phyloP scores from a whole-genome alignment of 37 sponge, comb jelly and placozoan species.

The Halisarca cf. caerulea region DNA sequence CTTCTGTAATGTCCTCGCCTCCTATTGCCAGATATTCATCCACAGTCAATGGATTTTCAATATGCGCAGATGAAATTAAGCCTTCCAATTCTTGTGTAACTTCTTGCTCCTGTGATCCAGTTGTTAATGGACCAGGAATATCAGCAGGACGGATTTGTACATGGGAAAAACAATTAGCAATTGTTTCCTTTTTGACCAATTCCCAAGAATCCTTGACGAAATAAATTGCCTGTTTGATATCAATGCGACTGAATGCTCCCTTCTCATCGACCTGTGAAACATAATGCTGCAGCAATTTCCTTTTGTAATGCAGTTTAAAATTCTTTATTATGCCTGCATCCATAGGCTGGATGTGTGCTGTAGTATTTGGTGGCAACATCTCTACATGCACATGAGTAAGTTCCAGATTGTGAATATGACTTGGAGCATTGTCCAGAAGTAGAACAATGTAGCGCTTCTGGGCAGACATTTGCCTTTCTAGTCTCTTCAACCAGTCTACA shows the following conservation, averaged over 20 bases:
- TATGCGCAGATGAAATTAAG: too few relatives aligned
- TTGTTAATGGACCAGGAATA: neutral
- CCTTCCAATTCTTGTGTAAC: neutral
- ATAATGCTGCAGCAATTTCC: neutral
- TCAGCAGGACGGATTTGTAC: neutral
- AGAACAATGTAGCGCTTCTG: neutral
- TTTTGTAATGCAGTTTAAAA: neutral
- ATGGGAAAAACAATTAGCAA: conserved; percentile 27
- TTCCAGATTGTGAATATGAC: neutral
- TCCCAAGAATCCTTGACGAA: conserved; percentile 26
- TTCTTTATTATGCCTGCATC: neutral
- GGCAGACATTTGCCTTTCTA: neutral
- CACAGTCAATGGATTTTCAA: neutral
- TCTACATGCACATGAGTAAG: neutral
- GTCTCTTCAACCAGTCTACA: neutral
- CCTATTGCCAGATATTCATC: neutral
- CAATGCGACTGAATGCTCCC: neutral
- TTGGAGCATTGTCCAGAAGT: neutral
- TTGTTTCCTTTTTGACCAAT: conserved; percentile 23
- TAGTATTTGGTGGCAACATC: neutral
- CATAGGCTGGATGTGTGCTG: neutral
- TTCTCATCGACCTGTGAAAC: conserved; percentile 13
- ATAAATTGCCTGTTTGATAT: conserved; percentile 32
- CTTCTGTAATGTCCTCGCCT: neutral
- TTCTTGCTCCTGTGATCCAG: too few relatives aligned